These are phyloP conservation scores for Bombus terrestris DNA, from an alignment of 1,140 invertebrate species.

Conservation along the genomic window DNA sequence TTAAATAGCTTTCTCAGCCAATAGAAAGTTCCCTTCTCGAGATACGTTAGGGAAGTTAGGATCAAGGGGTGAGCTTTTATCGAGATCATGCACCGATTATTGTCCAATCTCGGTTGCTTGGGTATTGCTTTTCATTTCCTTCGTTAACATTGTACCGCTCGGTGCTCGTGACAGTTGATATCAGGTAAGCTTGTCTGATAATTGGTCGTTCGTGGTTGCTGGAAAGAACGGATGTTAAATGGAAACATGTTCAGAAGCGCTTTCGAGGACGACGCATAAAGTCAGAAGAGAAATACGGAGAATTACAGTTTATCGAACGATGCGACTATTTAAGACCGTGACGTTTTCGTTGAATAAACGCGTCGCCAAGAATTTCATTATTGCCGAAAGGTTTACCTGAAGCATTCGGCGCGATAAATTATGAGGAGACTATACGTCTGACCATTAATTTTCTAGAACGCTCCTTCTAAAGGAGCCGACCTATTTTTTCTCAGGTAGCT, in stretches of 20 bases:
- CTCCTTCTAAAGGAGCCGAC: not conserved
- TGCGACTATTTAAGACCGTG: not conserved
- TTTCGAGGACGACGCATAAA: too few relatives aligned
- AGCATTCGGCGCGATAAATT: slow-evolving; percentile 17
- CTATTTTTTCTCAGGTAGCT: not conserved
- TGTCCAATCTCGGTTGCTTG: not conserved
- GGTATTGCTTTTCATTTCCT: not conserved
- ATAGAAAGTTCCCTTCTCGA: not conserved
- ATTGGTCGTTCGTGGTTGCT: not conserved
- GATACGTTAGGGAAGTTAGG: not conserved
- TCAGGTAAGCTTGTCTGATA: not conserved
- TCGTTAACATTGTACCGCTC: not conserved
- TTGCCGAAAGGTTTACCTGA: not conserved
- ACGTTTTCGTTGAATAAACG: not conserved
- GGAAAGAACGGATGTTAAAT: not conserved
- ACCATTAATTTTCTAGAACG: slow-evolving; percentile 20
- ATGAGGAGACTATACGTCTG: not conserved
- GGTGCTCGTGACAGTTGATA: not conserved
- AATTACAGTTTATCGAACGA: not conserved
- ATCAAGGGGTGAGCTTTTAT: not conserved
- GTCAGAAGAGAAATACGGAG: not conserved
- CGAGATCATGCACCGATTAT: not conserved
- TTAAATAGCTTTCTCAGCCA: not conserved
- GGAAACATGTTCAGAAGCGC: not conserved
- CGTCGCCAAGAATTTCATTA: slow-evolving; percentile 29